Evolutionary conservation across 2,797 vertebrate species (phyloP), one percentile per base, ranked within the genome.

Genomic region (Neopelma chrysocephalum): DNA sequence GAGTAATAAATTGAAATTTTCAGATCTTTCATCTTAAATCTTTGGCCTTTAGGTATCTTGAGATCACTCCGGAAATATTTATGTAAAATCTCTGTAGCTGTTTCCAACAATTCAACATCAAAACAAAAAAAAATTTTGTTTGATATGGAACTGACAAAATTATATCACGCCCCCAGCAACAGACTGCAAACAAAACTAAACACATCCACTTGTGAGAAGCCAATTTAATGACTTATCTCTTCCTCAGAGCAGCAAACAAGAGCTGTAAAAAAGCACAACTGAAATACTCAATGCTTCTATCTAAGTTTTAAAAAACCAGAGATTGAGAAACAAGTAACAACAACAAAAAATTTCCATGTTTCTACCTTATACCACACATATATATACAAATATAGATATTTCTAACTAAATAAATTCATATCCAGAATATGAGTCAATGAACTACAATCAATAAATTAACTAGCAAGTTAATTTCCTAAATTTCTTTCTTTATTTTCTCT

Each of bases 61-160:
- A 95, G 87, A 90, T 91, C 61, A 82, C 58, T 92, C 94, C 47
- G 73, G 94, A 96, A 96, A 96, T 94, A 82, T 84, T 95, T 96
- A 71, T 51, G 68, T 79, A 76, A 79, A 89, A 89, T 57, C 57
- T 96, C 85, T 88, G 68, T 82, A 95, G 65, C 51, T 84, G 82
- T 75, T 90, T 81, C 90, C 83, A 91, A 68, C 53, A 69, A 92
- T 70, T 94, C 56, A 32, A 88, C 89, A 70, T 97, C 96, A 97
- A 96, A 96, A 94, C 91, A 84, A 43, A 22, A 42, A 90, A 66
- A 36, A 94, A 94, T 54, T 93, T 57, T 95, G 70, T 79, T 80
- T 92, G 87, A 92, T 94, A 90, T 11, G 53, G 78, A 96, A 48
- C 87, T 90, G 77, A 95, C 85, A 94, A 95, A 91, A 90, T 68